Evolutionary conservation across 2,113 vertebrate genomes (phyloP).

Genomic region (Cyprinodon brontotheroides): DNA sequence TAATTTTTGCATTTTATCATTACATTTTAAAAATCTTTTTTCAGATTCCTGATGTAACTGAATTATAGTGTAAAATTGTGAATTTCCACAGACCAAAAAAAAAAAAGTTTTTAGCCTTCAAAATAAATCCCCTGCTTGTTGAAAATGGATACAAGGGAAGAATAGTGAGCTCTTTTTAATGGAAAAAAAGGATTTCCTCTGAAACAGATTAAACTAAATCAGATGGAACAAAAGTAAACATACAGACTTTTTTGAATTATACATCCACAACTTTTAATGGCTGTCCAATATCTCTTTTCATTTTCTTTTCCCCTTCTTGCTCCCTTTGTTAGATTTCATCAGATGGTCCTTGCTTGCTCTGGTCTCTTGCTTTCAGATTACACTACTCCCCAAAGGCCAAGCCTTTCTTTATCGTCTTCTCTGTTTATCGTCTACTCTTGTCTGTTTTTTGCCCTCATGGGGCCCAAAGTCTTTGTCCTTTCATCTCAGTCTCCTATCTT

Average conservation of each 20-base stretch:
- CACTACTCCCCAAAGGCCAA: constrained; percentile 54
- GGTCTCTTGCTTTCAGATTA: constrained; percentile 64
- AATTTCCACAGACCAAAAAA: background rate
- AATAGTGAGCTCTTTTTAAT: background rate
- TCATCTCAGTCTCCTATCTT: constrained; percentile 38
- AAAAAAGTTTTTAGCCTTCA: background rate
- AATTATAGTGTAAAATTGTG: background rate
- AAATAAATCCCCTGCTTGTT: background rate
- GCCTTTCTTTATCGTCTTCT: constrained; percentile 43
- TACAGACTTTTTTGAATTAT: constrained; percentile 34
- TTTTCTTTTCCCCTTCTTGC: constrained; percentile 1
- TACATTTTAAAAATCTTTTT: background rate
- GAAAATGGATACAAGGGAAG: constrained; percentile 1
- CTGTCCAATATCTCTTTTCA: background rate
- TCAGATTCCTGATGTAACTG: background rate
- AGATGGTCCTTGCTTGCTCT: constrained; percentile 32
- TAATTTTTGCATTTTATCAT: background rate
- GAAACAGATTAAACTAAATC: background rate
- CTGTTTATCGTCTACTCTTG: constrained; percentile 30
- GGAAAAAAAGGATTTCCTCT: background rate
- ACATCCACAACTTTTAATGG: constrained; percentile 22
- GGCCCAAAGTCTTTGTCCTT: constrained; percentile 33
- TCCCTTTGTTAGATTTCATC: constrained; percentile 64
- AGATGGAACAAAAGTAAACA: constrained; percentile 15
- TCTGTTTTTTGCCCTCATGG: constrained; percentile 25